Evolutionary conservation across 2,113 vertebrate genomes (phyloP), one percentile per base, ranked within the genome.

Genomic region (Himantopus leucocephalus): DNA sequence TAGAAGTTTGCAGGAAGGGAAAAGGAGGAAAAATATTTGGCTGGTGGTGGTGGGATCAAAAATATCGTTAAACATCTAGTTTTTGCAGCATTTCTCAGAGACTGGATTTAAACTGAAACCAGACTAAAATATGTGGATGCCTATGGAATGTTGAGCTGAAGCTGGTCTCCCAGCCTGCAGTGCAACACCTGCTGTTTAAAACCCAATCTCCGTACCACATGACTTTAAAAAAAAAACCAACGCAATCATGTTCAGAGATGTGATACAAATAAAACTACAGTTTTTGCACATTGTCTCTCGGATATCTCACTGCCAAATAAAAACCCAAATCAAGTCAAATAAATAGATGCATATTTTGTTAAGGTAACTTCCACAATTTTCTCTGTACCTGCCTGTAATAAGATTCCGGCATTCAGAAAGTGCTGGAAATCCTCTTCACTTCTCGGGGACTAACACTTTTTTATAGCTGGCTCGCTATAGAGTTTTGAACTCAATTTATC

Each of bases 321-420:
- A 97, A 98, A 97, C 97, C 75, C 98, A 98, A 98, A 97, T 97
- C 98, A 98, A 98, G 96, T 98, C 98, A 99, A 98, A 99, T 98
- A 99, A 99, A 99, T 99, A 99, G 98, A 99, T 98, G 98, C 98
- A 98, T 98, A 99, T 98, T 98, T 97, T 98, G 97, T 98, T 98
- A 98, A 98, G 98, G 98, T 98, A 97, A 99, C 98, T 99, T 98
- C 98, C 97, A 97, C 96, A 92, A 92, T 94, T 90, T 97, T 90
- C 95, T 96, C 96, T 98, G 97, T 97, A 97, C 97, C 98, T 97
- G 98, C 98, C 97, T 98, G 96, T 96, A 92, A 74, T 94, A 92
- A 94, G 96, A 93, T 96, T 98, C 97, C 83, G 95, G 98, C 97
- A 92, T 92, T 95, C 94, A 97, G 41, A 71, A 97, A 96, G 97